Conservation (phyloP, 2,888 invertebrate species). For the Trypoxylon attenuatum region DNA sequence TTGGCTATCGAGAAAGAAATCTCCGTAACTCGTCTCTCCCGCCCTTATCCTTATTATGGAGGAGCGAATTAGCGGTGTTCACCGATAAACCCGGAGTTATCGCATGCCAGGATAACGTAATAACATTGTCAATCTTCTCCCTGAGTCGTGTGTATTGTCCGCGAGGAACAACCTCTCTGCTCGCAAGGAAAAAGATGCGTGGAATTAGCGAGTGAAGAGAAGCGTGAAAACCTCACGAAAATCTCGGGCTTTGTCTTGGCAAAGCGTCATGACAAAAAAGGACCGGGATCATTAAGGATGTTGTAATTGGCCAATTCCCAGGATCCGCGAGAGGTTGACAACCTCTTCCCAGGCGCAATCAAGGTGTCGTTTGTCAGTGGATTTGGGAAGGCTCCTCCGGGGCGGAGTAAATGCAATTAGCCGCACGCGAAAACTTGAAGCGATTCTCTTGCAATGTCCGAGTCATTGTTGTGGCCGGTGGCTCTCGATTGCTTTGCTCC, state of each 20-base stretch:
- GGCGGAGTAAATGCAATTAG: constrained; percentile 33
- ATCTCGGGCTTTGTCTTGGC: neutral
- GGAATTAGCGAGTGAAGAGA: neutral
- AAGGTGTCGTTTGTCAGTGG: constrained; percentile 13
- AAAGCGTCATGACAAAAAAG: neutral
- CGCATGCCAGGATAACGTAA: neutral
- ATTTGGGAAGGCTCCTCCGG: constrained; percentile 2
- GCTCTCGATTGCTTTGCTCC: no score
- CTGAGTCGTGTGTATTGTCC: no score
- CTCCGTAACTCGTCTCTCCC: no score
- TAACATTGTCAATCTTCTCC: no score
- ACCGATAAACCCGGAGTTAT: neutral
- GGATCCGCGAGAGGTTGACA: constrained; percentile 22
- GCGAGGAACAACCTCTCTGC: neutral
- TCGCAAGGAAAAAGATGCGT: neutral
- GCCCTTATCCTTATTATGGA: neutral
- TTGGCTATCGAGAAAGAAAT: neutral
- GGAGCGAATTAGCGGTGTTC: neutral
- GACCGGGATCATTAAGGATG: constrained; percentile 7
- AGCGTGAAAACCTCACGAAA: neutral
- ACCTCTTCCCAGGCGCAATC: constrained; percentile 28
- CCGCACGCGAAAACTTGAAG: constrained; percentile 39
- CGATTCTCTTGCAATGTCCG: constrained; percentile 1
- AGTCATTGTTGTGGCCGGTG: neutral
- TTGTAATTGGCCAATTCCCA: constrained; percentile 3